Conservation (phyloP, 2,113 vertebrate species). For the Pipa parva region DNA sequence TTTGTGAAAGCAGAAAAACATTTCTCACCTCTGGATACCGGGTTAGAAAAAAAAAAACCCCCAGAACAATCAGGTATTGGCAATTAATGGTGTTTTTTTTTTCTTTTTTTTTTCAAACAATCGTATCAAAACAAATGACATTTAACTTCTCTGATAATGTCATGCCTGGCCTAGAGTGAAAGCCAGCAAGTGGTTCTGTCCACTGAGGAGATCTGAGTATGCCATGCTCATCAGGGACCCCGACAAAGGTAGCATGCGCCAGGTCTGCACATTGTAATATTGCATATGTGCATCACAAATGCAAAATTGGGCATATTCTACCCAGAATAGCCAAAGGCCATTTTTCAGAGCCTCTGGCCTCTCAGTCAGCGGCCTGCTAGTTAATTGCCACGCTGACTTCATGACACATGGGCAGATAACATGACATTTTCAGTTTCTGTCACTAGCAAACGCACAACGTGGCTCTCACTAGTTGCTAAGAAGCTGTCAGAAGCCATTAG, state of each 20-base stretch:
- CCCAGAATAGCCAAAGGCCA: constrained; percentile 87
- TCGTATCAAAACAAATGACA: constrained; percentile 78
- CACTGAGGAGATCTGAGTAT: constrained; percentile 49
- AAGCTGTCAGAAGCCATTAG: constrained; percentile 96
- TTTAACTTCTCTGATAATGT: constrained; percentile 69
- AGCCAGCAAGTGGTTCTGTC: constrained; percentile 39
- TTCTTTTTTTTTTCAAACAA: constrained; percentile 62
- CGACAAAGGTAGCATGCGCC: constrained; percentile 51
- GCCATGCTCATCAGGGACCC: constrained; percentile 46
- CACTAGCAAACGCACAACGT: constrained; percentile 73
- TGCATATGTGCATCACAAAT: constrained; percentile 59
- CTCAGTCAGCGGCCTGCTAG: constrained; percentile 89
- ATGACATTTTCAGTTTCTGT: constrained; percentile 86
- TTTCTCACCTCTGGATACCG: constrained; percentile 67
- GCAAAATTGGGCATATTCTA: constrained; percentile 52
- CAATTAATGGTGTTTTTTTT: constrained; percentile 70
- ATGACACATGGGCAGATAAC: constrained; percentile 83
- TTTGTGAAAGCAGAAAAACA: constrained; percentile 79
- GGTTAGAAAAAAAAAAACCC: constrained; percentile 48
- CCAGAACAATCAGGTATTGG: constrained; percentile 73
- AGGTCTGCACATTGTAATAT: constrained; percentile 58
- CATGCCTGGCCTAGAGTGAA: constrained; percentile 61
- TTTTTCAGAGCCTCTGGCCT: constrained; percentile 88
- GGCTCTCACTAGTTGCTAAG: constrained; percentile 89
- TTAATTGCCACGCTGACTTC: constrained; percentile 91